A percentile compares a stretch with the other conserved stretches of the same genome.
Conservation (phyloP, 2,797 vertebrate species). For the Ctenopoma multispine region DNA sequence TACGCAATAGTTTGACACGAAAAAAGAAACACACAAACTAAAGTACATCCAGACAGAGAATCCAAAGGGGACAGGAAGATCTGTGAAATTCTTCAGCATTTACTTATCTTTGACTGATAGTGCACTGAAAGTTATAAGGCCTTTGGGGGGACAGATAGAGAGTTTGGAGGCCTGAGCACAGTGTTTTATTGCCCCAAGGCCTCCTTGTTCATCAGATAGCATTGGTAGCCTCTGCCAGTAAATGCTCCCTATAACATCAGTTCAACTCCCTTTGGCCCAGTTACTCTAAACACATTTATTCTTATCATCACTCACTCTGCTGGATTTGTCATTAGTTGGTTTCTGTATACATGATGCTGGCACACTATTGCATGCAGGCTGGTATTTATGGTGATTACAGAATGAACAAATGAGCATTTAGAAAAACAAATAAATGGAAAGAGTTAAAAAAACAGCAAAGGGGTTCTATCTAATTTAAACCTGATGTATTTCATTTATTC, state of each 20-base stretch:
- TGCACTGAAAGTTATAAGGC: constrained; percentile 67
- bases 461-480: constrained; percentile 15
- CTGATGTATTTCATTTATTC: constrained; percentile 23
- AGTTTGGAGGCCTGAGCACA: constrained; percentile 34
- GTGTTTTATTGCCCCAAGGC: constrained; percentile 54
- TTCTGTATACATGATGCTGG: constrained; percentile 44
- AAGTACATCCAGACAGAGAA: constrained; percentile 42
- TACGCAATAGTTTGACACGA: constrained; percentile 49
- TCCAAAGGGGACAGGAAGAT: constrained; percentile 46
- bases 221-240: constrained; percentile 68
- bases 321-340: constrained; percentile 47
- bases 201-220: constrained; percentile 68
- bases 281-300: constrained; percentile 76
- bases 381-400: constrained; percentile 29
- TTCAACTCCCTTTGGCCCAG: constrained; percentile 58
- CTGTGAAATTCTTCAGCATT: constrained; percentile 50
- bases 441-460: constrained; percentile 6
- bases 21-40: constrained; percentile 37
- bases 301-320: constrained; percentile 63
- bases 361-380: constrained; percentile 19
- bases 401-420: not conserved
- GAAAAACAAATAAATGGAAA: constrained; percentile 39
- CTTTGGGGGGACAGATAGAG: constrained; percentile 62
- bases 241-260: constrained; percentile 59
- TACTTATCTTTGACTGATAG: constrained; percentile 63